phyloP scores from a whole-genome alignment of 1,140 invertebrate genomes.

The Temnothorax curvispinosus region DNA sequence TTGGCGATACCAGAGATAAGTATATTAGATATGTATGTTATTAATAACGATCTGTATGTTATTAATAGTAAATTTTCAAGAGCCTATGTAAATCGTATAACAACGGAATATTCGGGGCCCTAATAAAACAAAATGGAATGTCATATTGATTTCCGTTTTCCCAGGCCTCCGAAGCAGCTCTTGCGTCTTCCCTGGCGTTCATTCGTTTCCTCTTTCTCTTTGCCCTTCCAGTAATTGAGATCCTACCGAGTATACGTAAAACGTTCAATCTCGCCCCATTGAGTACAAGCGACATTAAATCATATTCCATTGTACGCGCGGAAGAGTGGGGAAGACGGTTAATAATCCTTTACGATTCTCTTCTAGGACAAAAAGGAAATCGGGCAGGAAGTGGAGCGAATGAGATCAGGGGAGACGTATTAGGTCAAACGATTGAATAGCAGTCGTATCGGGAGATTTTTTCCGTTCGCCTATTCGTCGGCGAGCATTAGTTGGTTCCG shows the following conservation, averaged over 20 bases:
- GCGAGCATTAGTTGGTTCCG: constrained; percentile 50
- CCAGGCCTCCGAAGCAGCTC: neutral
- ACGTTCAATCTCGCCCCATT: constrained; percentile 64
- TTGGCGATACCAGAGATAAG: constrained; percentile 24
- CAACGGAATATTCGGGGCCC: constrained; percentile 56
- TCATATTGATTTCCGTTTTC: constrained; percentile 65
- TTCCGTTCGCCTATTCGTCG: constrained; percentile 43
- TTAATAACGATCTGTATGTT: constrained; percentile 8
- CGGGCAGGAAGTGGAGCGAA: constrained; percentile 55
- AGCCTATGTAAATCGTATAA: constrained; percentile 62
- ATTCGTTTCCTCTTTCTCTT: constrained; percentile 30
- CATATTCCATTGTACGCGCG: constrained; percentile 74
- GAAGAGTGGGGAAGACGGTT: constrained; percentile 62
- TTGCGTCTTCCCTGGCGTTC: constrained; percentile 33
- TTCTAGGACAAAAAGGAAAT: constrained; percentile 59
- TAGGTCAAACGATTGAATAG: constrained; percentile 59
- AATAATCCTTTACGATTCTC: constrained; percentile 64
- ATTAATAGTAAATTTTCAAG: constrained; percentile 67
- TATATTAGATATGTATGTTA: neutral
- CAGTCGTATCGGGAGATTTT: constrained; percentile 59
- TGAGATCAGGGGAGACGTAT: constrained; percentile 63
- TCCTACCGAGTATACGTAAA: constrained; percentile 65
- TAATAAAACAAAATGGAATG: constrained; percentile 68
- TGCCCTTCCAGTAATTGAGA: constrained; percentile 62
- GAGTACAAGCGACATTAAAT: constrained; percentile 70